A percentile compares a stretch with the other conserved stretches of the same genome.
Conservation (phyloP, 2,113 vertebrate genomes). For the Capreolus pygargus region DNA sequence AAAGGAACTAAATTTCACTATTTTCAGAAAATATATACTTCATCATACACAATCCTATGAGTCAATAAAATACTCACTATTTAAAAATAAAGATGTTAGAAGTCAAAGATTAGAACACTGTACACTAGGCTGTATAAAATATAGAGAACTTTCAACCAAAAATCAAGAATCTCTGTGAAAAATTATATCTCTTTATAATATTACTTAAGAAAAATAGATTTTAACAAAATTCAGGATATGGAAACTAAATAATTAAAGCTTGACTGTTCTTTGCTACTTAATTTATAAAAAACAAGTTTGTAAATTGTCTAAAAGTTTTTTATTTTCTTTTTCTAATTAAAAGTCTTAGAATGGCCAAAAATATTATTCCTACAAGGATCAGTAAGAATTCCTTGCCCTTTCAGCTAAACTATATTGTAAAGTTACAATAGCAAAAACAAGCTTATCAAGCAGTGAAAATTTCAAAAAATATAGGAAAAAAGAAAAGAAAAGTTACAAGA, state of each 20-base stretch:
- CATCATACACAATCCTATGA: not conserved
- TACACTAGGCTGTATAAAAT: not conserved
- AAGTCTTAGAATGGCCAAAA: not conserved
- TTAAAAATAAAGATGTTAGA: not conserved
- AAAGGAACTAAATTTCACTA: not conserved
- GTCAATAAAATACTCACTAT: not conserved
- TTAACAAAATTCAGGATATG: not conserved
- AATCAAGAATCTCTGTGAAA: not conserved
- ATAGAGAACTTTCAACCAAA: not conserved
- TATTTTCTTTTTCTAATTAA: not conserved
- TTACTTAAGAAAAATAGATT: not conserved
- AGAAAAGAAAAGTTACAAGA: not conserved
- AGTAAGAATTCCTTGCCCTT: not conserved
- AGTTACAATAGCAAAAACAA: not conserved
- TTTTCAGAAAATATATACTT: not conserved
- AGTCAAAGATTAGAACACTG: not conserved
- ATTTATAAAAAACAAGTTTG: not conserved
- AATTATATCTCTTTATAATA: not conserved
- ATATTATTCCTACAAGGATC: not conserved
- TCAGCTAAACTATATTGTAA: not conserved
- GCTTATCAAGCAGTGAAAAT: not conserved
- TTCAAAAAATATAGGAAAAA: not conserved
- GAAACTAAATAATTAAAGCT: not conserved
- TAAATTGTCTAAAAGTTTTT: not conserved
- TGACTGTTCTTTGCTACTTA: not conserved